Evolutionary conservation across 2,113 vertebrate genomes (phyloP), one percentile per base, ranked within the genome.

Genomic region (Amphilophus citrinellus): DNA sequence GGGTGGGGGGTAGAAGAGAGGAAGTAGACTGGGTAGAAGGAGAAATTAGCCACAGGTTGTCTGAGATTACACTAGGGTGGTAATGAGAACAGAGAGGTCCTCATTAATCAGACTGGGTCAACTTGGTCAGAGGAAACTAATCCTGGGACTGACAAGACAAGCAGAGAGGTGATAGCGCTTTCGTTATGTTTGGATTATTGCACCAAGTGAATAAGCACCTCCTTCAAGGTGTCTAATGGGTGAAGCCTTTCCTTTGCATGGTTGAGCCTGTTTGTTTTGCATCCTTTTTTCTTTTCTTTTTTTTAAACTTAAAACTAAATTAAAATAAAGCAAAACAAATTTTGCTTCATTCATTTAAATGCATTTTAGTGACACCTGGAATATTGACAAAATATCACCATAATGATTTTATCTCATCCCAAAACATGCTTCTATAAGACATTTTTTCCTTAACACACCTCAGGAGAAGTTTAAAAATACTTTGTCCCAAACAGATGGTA

Each of bases 51-150:
- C 13, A 68, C 47, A 42, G 82, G 50, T 65, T 86, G 1, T 79
- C 62, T 86, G 56, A 82, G 61, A 77, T 42, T 71, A 11, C 63
- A 62, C 63, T 1, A 56, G 32, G 2, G 65, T 76, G 76, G 63
- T 89, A 91, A 91, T 87, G 83, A 92, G 77, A 84, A 86, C 22
- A 58, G 57, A 87, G 57, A 81, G 61, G 63, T 65, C 27, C 79
- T 83, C 77, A 75, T 90, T 83, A 80, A 88, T 90, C 82, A 90
- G 60, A 71, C 4, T 14, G 30, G 76, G 63, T 76, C 79, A 81
- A 92, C 30, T 57, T 87, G 71, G 79, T 92, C 84, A 88, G 81
- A 68, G 53, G 80, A 80, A 86, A 80, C 79, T 81, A 88, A 89
- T 88, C 62, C 87, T 57, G 44, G 44, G 24, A 39, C 61, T 78